Conservation (phyloP, 37 sponge, comb jelly and placozoan species). For the Chondrilla cf. caribensis region DNA sequence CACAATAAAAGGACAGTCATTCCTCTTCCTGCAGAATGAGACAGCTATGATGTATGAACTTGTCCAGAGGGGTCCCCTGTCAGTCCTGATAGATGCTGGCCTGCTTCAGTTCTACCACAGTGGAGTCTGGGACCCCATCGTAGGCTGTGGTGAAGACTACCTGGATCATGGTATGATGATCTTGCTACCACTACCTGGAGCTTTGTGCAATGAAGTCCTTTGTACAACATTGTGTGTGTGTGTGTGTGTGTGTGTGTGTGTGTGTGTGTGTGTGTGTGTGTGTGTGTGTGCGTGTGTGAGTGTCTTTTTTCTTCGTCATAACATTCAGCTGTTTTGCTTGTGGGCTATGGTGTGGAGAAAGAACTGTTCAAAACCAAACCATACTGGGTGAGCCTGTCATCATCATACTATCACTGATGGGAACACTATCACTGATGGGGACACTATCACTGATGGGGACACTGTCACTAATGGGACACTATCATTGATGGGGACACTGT, state of each 20-base stretch:
- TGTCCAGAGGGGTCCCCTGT: conserved; percentile 66
- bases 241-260: too few species aligned
- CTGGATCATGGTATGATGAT: conserved; percentile 65
- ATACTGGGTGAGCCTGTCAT: conserved; percentile 86
- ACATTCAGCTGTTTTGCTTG: conserved; percentile 69
- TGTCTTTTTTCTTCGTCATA: too few species aligned
- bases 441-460: too few species aligned
- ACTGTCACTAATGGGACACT: too few species aligned
- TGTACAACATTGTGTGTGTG: not conserved
- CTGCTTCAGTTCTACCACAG: conserved; percentile 84
- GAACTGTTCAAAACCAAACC: conserved; percentile 62
- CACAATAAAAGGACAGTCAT: too few species aligned
- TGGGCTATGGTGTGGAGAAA: conserved; percentile 77
- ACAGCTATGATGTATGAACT: conserved; percentile 44
- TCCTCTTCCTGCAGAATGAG: conserved; percentile 50
- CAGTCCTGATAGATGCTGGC: conserved; percentile 67
- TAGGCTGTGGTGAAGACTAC: conserved; percentile 27
- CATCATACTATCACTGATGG: too few species aligned
- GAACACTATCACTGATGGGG: too few species aligned
- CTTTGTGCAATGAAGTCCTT: not conserved
- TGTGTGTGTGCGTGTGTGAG: too few species aligned
- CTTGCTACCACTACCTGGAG: not conserved
- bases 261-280: too few species aligned
- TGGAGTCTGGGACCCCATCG: conserved; percentile 77
- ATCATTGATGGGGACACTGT: too few species aligned